Conservation (phyloP, 2,797 vertebrate genomes). For the Trichosurus vulpecula region DNA sequence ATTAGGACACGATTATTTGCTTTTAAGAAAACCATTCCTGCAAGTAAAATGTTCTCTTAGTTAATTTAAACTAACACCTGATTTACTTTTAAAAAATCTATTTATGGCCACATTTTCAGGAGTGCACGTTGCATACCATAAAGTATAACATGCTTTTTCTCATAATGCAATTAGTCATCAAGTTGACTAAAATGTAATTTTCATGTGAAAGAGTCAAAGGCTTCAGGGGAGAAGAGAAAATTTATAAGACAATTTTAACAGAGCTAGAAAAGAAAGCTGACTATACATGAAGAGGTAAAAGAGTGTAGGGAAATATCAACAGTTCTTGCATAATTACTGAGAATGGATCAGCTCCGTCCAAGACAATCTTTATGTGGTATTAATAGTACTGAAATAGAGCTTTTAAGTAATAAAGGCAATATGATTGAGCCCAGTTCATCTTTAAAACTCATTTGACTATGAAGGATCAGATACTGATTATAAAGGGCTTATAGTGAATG, state of each 20-base stretch:
- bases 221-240: slow-evolving; percentile 3
- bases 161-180: slow-evolving; percentile 20
- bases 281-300: neutral
- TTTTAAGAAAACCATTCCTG: neutral
- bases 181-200: slow-evolving; percentile 25
- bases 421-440: slow-evolving; percentile 64
- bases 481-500: slow-evolving; percentile 70
- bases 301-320: slow-evolving; percentile 31
- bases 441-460: slow-evolving; percentile 67
- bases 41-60: neutral
- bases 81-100: neutral
- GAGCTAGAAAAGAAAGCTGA: slow-evolving; percentile 5
- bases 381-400: slow-evolving; percentile 66
- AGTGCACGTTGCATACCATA: neutral
- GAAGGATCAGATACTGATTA: slow-evolving; percentile 65
- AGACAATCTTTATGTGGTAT: slow-evolving; percentile 20
- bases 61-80: neutral
- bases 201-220: slow-evolving; percentile 25
- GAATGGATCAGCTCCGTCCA: slow-evolving; percentile 28
- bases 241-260: slow-evolving; percentile 20
- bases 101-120: neutral
- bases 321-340: slow-evolving; percentile 44
- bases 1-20: neutral
- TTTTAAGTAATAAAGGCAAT: slow-evolving; percentile 59
- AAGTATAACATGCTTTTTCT: slow-evolving; percentile 31